Conservation (phyloP, 2,113 vertebrate genomes). For the Grantiella picta region DNA sequence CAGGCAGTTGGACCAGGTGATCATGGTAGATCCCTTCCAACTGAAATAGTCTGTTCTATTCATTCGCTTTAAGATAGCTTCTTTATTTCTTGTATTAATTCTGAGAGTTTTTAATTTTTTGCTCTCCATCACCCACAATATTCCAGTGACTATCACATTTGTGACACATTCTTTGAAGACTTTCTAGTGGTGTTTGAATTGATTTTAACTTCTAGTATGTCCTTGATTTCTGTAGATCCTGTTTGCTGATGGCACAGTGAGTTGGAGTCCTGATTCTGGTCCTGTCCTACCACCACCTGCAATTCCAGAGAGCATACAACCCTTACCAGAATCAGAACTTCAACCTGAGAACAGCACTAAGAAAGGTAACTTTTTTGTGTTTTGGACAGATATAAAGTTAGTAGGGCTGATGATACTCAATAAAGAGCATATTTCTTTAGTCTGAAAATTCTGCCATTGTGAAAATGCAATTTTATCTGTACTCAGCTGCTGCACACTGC, state of each 20-base stretch:
- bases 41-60: background rate
- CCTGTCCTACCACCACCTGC: slow-evolving; percentile 61
- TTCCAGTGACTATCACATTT: background rate
- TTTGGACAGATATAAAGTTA: background rate
- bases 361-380: slow-evolving; percentile 67
- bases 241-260: slow-evolving; percentile 87
- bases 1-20: background rate
- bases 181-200: background rate
- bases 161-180: background rate
- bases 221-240: slow-evolving; percentile 76
- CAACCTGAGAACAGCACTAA: slow-evolving; percentile 18
- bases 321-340: slow-evolving; percentile 2
- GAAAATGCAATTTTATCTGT: background rate
- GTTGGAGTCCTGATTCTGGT: slow-evolving; percentile 80
- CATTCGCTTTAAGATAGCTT: background rate
- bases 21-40: background rate
- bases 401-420: background rate
- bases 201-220: background rate
- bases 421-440: background rate
- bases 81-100: background rate
- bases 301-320: background rate
- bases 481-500: background rate
- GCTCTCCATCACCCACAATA: background rate
- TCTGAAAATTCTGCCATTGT: background rate
- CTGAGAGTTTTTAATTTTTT: background rate